phyloP scores from a whole-genome alignment of 2,797 vertebrate genomes.

The Microchirus variegatus region DNA sequence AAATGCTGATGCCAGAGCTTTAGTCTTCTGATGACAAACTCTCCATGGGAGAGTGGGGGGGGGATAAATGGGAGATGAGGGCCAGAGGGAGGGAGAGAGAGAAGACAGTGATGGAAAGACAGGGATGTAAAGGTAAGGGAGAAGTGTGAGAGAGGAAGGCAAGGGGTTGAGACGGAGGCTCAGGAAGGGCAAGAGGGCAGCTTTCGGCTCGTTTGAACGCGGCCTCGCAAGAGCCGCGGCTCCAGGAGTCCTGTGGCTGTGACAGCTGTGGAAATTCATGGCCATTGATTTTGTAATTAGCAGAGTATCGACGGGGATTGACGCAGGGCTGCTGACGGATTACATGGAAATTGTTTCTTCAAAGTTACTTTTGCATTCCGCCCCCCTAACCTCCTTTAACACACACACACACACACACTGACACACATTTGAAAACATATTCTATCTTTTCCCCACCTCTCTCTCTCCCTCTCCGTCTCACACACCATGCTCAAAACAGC shows the following conservation, averaged over 20 bases:
- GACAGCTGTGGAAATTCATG: constrained; percentile 89
- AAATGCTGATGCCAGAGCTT: constrained; percentile 79
- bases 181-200: constrained; percentile 64
- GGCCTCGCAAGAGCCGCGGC: constrained; percentile 49
- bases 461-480: constrained; percentile 7
- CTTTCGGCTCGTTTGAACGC: constrained; percentile 73
- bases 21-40: constrained; percentile 74
- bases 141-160: constrained; percentile 71
- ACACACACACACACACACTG: constrained; percentile 41
- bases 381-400: constrained; percentile 58
- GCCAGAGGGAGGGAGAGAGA: background rate
- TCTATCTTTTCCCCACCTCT: constrained; percentile 16
- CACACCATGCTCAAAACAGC: constrained; percentile 18
- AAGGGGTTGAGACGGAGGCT: constrained; percentile 51
- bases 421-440: constrained; percentile 58
- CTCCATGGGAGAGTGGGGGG: constrained; percentile 50
- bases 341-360: constrained; percentile 90
- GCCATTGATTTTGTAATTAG: constrained; percentile 95
- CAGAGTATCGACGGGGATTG: constrained; percentile 88
- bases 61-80: constrained; percentile 24
- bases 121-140: constrained; percentile 67
- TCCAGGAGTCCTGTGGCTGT: constrained; percentile 71
- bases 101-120: constrained; percentile 35
- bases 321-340: constrained; percentile 87
- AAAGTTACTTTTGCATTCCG: constrained; percentile 80